These are phyloP conservation scores for Netelia fuscicornis DNA, from an alignment of 2,888 invertebrate species.

Conservation along the genomic window DNA sequence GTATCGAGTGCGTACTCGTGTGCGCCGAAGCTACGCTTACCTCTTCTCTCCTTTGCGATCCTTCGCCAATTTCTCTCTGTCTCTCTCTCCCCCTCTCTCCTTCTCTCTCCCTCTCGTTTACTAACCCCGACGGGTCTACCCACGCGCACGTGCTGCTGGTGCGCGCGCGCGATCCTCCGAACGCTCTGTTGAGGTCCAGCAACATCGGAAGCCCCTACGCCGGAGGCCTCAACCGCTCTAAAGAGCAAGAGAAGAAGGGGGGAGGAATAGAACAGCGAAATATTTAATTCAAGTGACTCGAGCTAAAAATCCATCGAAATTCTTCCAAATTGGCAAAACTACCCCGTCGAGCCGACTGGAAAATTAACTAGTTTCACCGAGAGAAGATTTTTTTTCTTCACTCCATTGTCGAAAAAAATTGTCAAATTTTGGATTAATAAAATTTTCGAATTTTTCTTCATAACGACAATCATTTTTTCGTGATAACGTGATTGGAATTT, in stretches of 20 bases:
- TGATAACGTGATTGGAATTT: not conserved
- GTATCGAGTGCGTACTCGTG: not conserved
- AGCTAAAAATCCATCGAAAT: no score
- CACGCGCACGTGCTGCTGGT: constrained; percentile 67
- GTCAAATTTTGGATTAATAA: no score
- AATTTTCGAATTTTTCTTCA: no score
- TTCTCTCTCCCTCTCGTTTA: constrained; percentile 27
- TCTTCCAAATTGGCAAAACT: no score
- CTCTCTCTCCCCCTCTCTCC: constrained; percentile 9
- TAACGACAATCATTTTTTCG: no score
- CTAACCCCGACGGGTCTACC: constrained; percentile 60
- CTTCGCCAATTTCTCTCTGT: constrained; percentile 38
- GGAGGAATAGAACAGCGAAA: constrained; percentile 22
- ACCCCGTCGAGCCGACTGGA: no score
- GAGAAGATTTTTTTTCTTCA: no score
- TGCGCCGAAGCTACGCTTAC: constrained; percentile 1
- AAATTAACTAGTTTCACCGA: no score
- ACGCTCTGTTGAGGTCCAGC: constrained; percentile 46
- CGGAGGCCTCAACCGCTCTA: constrained; percentile 46
- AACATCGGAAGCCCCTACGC: constrained; percentile 64
- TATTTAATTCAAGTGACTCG: constrained; percentile 26
- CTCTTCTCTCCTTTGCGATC: constrained; percentile 39
- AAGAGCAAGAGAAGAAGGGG: constrained; percentile 16
- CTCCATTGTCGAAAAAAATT: no score
- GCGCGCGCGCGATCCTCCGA: constrained; percentile 43